Percentiles rank a stretch among this genome's conserved stretches.
phyloP scores from a whole-genome alignment of 2,113 vertebrate species.

The Ctenodactylus gundi region DNA sequence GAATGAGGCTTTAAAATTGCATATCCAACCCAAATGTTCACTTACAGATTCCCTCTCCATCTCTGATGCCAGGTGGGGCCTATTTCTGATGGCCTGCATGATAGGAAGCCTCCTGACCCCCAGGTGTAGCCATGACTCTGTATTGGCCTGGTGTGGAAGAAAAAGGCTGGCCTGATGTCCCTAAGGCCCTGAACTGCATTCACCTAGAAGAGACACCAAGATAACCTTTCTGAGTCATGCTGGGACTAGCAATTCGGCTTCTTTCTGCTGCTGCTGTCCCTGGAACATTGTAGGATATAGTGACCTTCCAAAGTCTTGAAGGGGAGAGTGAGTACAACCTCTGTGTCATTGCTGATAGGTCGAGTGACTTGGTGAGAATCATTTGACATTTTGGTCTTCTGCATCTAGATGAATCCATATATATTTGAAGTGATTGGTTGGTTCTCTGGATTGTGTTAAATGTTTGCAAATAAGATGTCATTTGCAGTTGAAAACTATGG shows the following conservation, averaged over 20 bases:
- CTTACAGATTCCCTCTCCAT: background rate
- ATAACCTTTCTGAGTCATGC: background rate
- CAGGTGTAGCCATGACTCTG: background rate
- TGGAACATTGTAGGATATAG: background rate
- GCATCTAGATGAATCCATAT: background rate
- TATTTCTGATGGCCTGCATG: background rate
- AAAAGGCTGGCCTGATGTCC: background rate
- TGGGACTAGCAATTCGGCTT: background rate
- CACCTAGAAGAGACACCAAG: background rate
- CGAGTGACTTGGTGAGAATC: conserved; percentile 31
- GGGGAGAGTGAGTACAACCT: background rate
- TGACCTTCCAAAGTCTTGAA: background rate
- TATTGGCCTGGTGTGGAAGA: background rate
- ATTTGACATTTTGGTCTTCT: conserved; percentile 39
- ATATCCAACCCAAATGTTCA: conserved; percentile 49
- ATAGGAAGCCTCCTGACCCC: background rate
- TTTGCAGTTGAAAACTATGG: background rate
- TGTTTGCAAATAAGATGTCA: background rate
- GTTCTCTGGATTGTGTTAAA: background rate
- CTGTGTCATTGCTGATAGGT: background rate
- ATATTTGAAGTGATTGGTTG: background rate
- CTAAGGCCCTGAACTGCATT: background rate
- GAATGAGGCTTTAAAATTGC: conserved; percentile 61
- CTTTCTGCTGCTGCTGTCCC: background rate
- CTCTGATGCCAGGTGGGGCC: background rate